phyloP scores from a whole-genome alignment of 2,113 vertebrate genomes.

The Plestiodon gilberti region DNA sequence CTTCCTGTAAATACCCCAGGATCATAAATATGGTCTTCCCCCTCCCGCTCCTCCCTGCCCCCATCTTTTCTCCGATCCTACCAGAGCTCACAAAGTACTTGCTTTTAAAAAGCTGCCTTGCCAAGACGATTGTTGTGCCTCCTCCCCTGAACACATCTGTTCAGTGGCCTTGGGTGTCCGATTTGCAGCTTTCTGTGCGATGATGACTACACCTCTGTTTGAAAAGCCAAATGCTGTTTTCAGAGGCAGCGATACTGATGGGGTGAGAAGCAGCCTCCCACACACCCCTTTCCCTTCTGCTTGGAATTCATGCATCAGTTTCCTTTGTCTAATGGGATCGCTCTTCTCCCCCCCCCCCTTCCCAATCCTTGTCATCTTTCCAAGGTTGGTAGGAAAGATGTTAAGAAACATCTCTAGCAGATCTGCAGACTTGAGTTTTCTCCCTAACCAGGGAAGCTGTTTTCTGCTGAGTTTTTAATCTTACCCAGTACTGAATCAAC shows the following conservation, averaged over 20 bases:
- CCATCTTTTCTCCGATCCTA: too few relatives aligned
- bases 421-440: conserved; percentile 23
- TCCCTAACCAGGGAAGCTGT: neutral
- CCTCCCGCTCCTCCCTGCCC: neutral
- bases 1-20: neutral
- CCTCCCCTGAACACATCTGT: neutral
- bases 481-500: neutral
- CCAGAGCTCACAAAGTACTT: too few relatives aligned
- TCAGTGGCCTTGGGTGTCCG: neutral
- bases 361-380: neutral
- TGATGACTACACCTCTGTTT: neutral
- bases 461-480: conserved; percentile 25
- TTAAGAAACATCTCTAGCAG: neutral
- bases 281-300: neutral
- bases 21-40: neutral
- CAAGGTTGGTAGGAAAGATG: neutral
- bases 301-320: neutral
- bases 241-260: neutral
- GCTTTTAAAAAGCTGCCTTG: neutral
- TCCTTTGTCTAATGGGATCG: neutral
- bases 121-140: neutral
- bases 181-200: neutral
- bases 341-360: too few relatives aligned
- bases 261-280: neutral
- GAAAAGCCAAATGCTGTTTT: neutral